Conservation (phyloP, 2,113 vertebrate species). For the Cyprinodon tularosa region DNA sequence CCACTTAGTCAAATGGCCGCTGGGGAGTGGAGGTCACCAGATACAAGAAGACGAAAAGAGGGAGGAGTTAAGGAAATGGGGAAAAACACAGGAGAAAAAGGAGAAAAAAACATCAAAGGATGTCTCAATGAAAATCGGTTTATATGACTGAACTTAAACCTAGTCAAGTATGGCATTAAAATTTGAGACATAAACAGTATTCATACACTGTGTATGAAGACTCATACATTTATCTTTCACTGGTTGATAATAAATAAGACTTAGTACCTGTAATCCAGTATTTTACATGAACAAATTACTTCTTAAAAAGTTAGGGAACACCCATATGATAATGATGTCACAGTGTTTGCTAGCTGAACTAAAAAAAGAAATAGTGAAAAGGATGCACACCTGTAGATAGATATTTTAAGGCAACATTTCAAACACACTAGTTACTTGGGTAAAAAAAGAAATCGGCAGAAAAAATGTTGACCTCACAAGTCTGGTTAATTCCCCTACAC, state of each 20-base stretch:
- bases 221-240: background rate
- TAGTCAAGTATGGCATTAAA: background rate
- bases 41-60: constrained; percentile 34
- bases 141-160: background rate
- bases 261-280: background rate
- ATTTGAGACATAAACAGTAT: background rate
- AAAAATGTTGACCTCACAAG: too few species aligned
- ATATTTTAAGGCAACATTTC: too few species aligned
- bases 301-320: too few species aligned
- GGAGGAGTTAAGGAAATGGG: background rate
- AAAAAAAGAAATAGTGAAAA: too few species aligned
- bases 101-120: background rate
- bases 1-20: constrained; percentile 66
- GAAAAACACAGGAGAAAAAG: background rate
- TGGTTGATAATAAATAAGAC: background rate
- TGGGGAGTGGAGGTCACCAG: constrained; percentile 58
- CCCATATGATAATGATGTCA: too few species aligned
- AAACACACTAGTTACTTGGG: too few species aligned
- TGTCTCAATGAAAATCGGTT: background rate
- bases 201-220: background rate
- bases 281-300: background rate
- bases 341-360: too few species aligned
- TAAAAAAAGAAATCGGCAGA: too few species aligned
- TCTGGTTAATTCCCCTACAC: background rate
- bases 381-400: too few species aligned